Conservation (phyloP, 92 coral and sea anemone genomes). For the Porites evermanni region DNA sequence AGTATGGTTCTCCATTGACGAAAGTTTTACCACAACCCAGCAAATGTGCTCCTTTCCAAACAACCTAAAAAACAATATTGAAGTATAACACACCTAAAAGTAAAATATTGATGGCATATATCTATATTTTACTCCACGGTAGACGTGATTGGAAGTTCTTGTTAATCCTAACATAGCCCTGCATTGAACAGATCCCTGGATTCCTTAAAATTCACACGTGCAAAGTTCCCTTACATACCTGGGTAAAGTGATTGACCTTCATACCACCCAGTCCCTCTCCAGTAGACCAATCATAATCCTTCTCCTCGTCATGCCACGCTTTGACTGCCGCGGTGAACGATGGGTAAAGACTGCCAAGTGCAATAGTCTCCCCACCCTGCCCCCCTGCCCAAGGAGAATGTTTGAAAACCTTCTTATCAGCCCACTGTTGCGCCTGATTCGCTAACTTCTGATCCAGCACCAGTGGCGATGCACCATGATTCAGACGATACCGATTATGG, state of each 20-base stretch:
- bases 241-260: constrained; percentile 79
- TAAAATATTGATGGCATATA: too few relatives aligned
- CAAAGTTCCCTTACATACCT: constrained; percentile 47
- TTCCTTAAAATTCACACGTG: too few relatives aligned
- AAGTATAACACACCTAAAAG: background rate
- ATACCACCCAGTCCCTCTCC: constrained; percentile 54
- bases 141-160: too few relatives aligned
- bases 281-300: constrained; percentile 82
- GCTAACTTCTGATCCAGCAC: constrained; percentile 76
- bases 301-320: constrained; percentile 96
- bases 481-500: constrained; percentile 78
- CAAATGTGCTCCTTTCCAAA: constrained; percentile 70
- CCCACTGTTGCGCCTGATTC: constrained; percentile 88
- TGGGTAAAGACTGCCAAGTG: constrained; percentile 86
- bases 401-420: constrained; percentile 74
- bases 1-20: constrained; percentile 82
- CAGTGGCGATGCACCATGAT: constrained; percentile 80
- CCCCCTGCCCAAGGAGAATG: constrained; percentile 92
- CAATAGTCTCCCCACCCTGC: constrained; percentile 87
- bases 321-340: constrained; percentile 90
- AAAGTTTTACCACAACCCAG: constrained; percentile 84
- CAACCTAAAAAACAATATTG: constrained; percentile 51
- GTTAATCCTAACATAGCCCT: too few relatives aligned
- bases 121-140: too few relatives aligned
- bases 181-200: too few relatives aligned